Evolutionary conservation across 2,888 invertebrate genomes (phyloP).

Genomic region (Volucella zonaria): DNA sequence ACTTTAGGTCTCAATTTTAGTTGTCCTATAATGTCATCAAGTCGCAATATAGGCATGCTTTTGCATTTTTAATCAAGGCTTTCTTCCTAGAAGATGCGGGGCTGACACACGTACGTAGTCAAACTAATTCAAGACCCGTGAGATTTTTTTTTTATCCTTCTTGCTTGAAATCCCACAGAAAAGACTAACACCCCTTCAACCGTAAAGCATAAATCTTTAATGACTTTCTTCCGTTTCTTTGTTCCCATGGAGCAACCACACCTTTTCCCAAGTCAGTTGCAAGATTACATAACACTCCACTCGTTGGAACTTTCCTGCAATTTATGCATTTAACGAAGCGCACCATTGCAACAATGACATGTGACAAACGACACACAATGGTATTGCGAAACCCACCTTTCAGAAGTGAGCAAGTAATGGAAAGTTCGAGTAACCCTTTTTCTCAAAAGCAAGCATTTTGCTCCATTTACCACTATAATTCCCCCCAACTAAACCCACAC

Average conservation of each 20-base stretch:
- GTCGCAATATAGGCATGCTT: too few species aligned
- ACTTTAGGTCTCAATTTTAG: too few species aligned
- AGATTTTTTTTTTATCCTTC: too few species aligned
- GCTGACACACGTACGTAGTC: too few species aligned
- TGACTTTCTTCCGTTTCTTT: too few species aligned
- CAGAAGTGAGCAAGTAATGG: constrained; percentile 28
- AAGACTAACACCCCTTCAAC: too few species aligned
- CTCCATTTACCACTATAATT: constrained; percentile 43
- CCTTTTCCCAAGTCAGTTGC: constrained; percentile 8
- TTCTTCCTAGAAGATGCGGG: too few species aligned
- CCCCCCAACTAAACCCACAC: not conserved
- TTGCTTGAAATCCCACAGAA: too few species aligned
- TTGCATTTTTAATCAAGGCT: too few species aligned
- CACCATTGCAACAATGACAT: constrained; percentile 49
- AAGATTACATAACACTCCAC: constrained; percentile 45
- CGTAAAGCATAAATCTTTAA: too few species aligned
- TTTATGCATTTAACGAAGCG: constrained; percentile 63
- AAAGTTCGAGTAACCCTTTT: constrained; percentile 53
- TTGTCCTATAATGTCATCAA: too few species aligned
- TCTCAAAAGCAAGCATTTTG: constrained; percentile 35
- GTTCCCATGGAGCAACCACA: constrained; percentile 4
- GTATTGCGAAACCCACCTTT: constrained; percentile 43
- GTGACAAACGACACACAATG: constrained; percentile 12
- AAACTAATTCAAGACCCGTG: too few species aligned
- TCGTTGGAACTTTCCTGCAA: constrained; percentile 39